Percentiles rank a stretch among this genome's conserved stretches.
Conservation (phyloP, 2,888 invertebrate species). For the Cordylochernes scorpioides region DNA sequence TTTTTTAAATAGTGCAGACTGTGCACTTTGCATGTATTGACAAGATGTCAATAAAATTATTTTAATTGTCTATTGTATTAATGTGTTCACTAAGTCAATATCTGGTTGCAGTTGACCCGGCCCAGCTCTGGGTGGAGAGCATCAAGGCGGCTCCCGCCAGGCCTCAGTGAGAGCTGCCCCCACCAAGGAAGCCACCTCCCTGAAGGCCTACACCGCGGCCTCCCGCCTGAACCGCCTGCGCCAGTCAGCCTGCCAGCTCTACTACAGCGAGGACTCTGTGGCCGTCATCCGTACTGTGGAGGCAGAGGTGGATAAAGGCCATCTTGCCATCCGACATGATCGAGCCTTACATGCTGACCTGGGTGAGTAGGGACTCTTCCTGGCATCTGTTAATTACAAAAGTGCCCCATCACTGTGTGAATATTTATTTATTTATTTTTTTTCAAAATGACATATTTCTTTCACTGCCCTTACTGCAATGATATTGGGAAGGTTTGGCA, state of each 20-base stretch:
- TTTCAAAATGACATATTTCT: too few relatives aligned
- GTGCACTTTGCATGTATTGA: too few relatives aligned
- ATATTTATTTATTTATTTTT: constrained; percentile 2
- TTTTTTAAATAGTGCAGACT: too few relatives aligned
- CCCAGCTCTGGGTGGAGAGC: constrained; percentile 14
- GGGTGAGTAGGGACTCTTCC: constrained; percentile 22
- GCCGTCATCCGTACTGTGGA: constrained; percentile 38
- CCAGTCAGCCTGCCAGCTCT: constrained; percentile 30
- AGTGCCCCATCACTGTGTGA: not conserved
- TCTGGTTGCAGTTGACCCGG: constrained; percentile 13
- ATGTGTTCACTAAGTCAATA: too few relatives aligned
- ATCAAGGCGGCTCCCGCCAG: constrained; percentile 1
- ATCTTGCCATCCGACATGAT: constrained; percentile 45
- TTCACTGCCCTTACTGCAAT: too few relatives aligned
- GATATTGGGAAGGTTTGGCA: too few relatives aligned
- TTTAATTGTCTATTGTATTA: too few relatives aligned
- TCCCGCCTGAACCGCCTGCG: constrained; percentile 20
- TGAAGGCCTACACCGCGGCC: constrained; percentile 20
- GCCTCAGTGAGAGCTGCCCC: constrained; percentile 14
- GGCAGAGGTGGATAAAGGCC: constrained; percentile 40
- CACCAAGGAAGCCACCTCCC: constrained; percentile 21
- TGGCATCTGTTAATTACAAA: not conserved
- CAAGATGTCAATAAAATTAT: too few relatives aligned
- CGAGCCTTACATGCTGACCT: constrained; percentile 54
- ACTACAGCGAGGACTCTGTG: constrained; percentile 33